Conservation (phyloP, 2,113 vertebrate species). For the Thalassoma bifasciatum region DNA sequence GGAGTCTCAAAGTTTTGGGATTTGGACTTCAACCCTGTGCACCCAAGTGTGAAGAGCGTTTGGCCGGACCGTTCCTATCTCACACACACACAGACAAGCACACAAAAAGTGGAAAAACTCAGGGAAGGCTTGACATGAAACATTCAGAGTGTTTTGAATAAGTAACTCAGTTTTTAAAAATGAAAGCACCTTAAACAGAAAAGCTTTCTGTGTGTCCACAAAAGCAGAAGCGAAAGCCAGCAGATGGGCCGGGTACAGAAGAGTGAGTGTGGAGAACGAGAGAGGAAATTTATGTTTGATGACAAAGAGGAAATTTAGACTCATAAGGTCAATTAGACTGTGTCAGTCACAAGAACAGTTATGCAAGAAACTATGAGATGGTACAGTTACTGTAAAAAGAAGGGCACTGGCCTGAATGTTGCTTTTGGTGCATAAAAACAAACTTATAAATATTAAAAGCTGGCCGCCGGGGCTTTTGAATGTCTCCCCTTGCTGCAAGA, state of each 20-base stretch:
- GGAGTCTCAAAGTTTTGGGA: background rate
- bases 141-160: conserved; percentile 46
- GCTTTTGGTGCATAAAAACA: conserved; percentile 19
- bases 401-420: background rate
- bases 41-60: conserved; percentile 33
- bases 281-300: conserved; percentile 46
- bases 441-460: conserved; percentile 11
- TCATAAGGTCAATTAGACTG: conserved; percentile 24
- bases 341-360: conserved; percentile 9
- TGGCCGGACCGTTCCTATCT: conserved; percentile 6
- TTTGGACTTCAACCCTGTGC: background rate
- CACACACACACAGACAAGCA: conserved; percentile 12
- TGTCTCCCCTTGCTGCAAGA: conserved; percentile 30
- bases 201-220: conserved; percentile 12
- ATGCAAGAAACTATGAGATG: conserved; percentile 11
- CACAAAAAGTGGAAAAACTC: background rate
- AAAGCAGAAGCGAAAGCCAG: conserved; percentile 24
- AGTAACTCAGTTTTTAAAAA: conserved; percentile 37
- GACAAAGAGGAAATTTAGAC: conserved; percentile 55
- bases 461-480: conserved; percentile 24
- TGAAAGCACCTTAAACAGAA: conserved; percentile 26
- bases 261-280: background rate
- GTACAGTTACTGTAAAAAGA: conserved; percentile 15
- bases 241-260: background rate
- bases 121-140: conserved; percentile 36